phyloP scores from a whole-genome alignment of 2,888 invertebrate species.

The Lycophotia porphyrea region DNA sequence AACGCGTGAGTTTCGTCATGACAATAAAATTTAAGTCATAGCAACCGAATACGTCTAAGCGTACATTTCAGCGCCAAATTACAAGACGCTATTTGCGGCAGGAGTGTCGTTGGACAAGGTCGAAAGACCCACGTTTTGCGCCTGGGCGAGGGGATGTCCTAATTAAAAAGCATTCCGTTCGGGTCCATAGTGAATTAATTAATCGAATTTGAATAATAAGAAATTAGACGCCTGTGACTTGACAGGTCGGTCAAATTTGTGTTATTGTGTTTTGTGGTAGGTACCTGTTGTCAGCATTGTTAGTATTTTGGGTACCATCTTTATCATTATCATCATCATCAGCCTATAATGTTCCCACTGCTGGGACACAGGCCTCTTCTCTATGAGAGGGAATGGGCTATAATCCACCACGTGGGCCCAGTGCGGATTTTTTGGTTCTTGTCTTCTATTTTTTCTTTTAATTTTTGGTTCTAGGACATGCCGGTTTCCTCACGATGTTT shows the following conservation, averaged over 20 bases:
- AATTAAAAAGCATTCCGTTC: slow-evolving; percentile 49
- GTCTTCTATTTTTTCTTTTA: too few species aligned
- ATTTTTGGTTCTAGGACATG: too few species aligned
- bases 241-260: slow-evolving; percentile 15
- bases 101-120: background rate
- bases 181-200: slow-evolving; percentile 35
- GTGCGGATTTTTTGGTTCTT: too few species aligned
- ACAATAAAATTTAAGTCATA: background rate
- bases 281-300: too few species aligned
- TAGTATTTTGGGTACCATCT: background rate
- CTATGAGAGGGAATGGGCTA: too few species aligned
- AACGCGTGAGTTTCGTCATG: background rate
- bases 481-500: too few species aligned
- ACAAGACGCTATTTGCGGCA: background rate
- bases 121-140: slow-evolving; percentile 15
- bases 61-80: background rate
- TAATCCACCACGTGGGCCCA: too few species aligned
- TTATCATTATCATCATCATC: too few species aligned
- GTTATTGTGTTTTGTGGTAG: background rate
- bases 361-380: too few species aligned
- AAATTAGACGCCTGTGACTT: slow-evolving; percentile 23
- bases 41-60: background rate
- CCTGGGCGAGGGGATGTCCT: slow-evolving; percentile 1
- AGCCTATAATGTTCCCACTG: too few species aligned
- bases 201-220: slow-evolving; percentile 44